Evolutionary conservation across 2,797 vertebrate species (phyloP).

Genomic region (Staurois parvus): DNA sequence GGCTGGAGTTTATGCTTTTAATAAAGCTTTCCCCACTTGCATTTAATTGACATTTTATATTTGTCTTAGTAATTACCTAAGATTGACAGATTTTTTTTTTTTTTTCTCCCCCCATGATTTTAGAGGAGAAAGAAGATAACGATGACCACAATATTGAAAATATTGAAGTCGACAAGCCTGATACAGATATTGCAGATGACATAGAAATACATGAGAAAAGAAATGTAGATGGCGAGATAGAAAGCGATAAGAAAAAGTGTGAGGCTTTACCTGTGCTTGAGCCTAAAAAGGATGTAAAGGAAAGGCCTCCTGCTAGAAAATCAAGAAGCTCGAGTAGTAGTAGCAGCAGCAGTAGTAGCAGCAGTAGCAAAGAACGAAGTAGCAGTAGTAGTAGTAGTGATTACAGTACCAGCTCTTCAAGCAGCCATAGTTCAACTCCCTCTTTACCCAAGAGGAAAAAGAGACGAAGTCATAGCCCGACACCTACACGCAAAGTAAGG

Average conservation of each 20-base stretch:
- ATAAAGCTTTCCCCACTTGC: no score
- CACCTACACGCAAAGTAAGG: conserved; percentile 83
- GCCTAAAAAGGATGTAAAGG: conserved; percentile 83
- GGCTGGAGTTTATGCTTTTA: no score
- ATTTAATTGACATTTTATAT: background rate
- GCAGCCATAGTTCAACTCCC: conserved; percentile 91
- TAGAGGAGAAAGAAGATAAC: conserved; percentile 85
- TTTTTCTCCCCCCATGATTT: conserved; percentile 16
- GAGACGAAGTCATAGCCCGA: conserved; percentile 89
- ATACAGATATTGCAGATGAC: conserved; percentile 85
- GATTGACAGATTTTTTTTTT: background rate
- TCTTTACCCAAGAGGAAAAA: conserved; percentile 89
- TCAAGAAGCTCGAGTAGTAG: conserved; percentile 83
- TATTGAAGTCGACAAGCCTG: conserved; percentile 89
- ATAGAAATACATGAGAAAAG: conserved; percentile 87
- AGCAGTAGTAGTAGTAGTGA: conserved; percentile 90
- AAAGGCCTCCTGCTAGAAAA: conserved; percentile 76
- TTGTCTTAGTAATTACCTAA: conserved; percentile 34
- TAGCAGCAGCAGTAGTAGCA: conserved; percentile 86
- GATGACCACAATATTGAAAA: conserved; percentile 75
- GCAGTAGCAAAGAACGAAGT: conserved; percentile 86
- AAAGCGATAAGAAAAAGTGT: conserved; percentile 89
- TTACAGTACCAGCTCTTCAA: conserved; percentile 89
- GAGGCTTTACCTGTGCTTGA: conserved; percentile 82
- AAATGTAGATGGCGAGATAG: conserved; percentile 85